These are phyloP conservation scores for Cynocephalus volans DNA, from an alignment of 2,113 vertebrate genomes.

Conservation along the genomic window DNA sequence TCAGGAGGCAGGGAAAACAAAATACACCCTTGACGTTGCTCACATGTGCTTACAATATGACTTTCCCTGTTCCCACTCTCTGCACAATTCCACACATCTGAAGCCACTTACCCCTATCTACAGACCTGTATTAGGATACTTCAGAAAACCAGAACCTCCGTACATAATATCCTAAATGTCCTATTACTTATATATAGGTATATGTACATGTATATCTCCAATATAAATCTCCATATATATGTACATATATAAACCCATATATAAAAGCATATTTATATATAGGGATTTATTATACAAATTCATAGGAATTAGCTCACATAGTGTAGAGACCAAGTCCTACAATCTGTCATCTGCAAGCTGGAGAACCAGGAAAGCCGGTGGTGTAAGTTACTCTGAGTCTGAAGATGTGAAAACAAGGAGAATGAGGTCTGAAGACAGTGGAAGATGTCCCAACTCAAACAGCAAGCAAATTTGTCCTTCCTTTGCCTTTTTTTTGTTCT, in stretches of 20 bases:
- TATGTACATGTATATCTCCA: not conserved
- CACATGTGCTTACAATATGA: not conserved
- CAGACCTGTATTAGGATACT: not conserved
- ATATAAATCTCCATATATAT: too few species aligned
- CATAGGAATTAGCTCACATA: not conserved
- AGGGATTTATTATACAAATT: not conserved
- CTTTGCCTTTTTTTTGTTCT: not conserved
- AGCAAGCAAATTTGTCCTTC: not conserved
- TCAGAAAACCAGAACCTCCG: not conserved
- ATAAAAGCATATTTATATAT: not conserved
- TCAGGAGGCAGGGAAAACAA: not conserved
- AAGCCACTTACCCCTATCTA: not conserved
- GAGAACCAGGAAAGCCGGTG: not conserved
- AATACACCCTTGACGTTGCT: not conserved
- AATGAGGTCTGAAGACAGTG: not conserved
- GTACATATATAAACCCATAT: not conserved
- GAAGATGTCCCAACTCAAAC: not conserved
- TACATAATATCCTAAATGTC: too few species aligned
- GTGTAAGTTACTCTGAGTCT: not conserved
- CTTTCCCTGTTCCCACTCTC: not conserved
- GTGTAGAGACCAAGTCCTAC: too few species aligned
- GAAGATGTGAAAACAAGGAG: not conserved
- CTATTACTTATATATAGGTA: too few species aligned
- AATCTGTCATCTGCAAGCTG: not conserved
- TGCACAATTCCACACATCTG: not conserved